These are phyloP conservation scores for Stylophora pistillata DNA, from an alignment of 64 coral and sea anemone species.

Conservation along the genomic window DNA sequence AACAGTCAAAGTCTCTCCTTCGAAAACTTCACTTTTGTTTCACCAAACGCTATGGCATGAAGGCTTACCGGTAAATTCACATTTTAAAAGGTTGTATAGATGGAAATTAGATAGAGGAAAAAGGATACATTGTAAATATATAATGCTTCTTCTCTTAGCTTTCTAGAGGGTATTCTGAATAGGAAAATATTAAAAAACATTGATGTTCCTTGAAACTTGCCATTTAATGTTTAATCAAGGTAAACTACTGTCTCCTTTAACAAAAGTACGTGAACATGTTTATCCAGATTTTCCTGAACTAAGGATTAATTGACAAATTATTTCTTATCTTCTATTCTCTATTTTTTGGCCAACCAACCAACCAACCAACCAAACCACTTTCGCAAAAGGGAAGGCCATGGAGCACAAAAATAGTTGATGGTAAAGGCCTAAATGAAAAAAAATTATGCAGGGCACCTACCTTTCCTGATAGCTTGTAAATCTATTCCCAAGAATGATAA, in stretches of 20 bases:
- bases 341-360: too few species aligned
- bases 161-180: slow-evolving; percentile 66
- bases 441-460: slow-evolving; percentile 1
- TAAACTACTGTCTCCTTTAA: background rate
- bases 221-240: background rate
- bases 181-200: background rate
- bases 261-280: background rate
- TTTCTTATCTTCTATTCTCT: too few species aligned
- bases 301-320: background rate
- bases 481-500: slow-evolving; percentile 91
- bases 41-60: too few species aligned
- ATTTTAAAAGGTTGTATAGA: too few species aligned
- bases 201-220: background rate
- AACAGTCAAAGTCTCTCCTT: too few species aligned
- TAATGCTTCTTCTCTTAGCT: slow-evolving; percentile 49
- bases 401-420: background rate
- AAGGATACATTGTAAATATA: slow-evolving; percentile 87
- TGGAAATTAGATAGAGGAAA: background rate
- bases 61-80: too few species aligned
- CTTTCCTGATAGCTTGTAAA: slow-evolving; percentile 89
- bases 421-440: too few species aligned
- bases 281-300: too few species aligned
- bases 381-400: background rate
- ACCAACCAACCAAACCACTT: too few species aligned
- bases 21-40: too few species aligned